phyloP scores from a whole-genome alignment of 1,140 invertebrate species.

The Microplitis mediator region DNA sequence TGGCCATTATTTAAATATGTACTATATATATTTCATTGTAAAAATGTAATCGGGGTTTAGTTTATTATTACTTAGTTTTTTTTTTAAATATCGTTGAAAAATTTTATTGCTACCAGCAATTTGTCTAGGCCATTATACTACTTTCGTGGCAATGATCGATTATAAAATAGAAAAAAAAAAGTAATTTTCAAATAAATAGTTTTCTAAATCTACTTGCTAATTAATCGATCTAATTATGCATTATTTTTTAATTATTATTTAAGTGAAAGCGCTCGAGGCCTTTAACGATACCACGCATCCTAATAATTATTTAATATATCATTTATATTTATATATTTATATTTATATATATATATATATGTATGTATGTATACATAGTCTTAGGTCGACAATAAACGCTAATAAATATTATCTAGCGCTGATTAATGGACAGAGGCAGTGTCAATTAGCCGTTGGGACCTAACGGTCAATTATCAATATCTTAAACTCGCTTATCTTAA shows the following conservation, averaged over 20 bases:
- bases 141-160: neutral
- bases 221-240: neutral
- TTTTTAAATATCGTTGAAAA: neutral
- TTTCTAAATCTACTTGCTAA: neutral
- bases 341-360: neutral
- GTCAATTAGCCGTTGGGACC: conserved; percentile 28
- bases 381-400: neutral
- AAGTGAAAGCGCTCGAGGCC: no score
- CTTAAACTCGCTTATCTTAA: neutral
- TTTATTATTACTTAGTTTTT: neutral
- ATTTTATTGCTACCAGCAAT: neutral
- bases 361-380: neutral
- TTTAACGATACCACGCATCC: no score
- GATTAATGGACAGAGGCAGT: conserved; percentile 28
- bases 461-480: neutral
- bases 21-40: no score
- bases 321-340: neutral
- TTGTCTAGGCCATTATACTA: neutral
- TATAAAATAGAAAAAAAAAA: neutral
- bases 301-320: neutral
- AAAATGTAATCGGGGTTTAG: no score
- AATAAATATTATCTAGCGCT: conserved; percentile 11
- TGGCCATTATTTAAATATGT: neutral
- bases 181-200: neutral
- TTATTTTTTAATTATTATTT: neutral